Evolutionary conservation across 1,140 invertebrate genomes (phyloP), one percentile per base, ranked within the genome.

Genomic region (Pogonomyrmex barbatus): DNA sequence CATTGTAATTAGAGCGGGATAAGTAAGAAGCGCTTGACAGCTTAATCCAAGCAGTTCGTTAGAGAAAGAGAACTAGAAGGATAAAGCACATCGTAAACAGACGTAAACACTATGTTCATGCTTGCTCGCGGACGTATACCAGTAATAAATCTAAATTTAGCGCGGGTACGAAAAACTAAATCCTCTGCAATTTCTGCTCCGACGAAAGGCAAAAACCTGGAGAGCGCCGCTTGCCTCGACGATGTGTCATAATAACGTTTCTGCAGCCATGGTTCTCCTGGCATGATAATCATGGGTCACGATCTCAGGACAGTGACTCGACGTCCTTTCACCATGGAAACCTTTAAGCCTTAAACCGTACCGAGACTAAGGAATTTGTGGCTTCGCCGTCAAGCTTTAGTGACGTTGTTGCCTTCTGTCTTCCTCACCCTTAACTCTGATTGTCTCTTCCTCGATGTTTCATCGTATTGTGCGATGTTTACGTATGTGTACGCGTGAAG

Each of bases 111-210:
- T 85, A 39, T 56, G 85, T 60, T 60, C 78, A 60, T 36, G 50
- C 85, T 50, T 79, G 30, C 39, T 65, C 54, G 56, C 58, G 54
- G n/a, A 63, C 58, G 39, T 87, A 65, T 67, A 52, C 36, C 56
- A n/a, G 73, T 70, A 68, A 87, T 87, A 87, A 87, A 87, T 87
- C 73, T 85, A 87, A 87, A 87, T 87, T 87, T 87, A 86, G 50
- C 58, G 62, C 83, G 68, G 45, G 24, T 39, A 86, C 54, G 39
- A 87, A 86, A 87, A 87, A 87, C 86, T 85, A 87, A 87, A 87
- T 87, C 86, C 86, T 56, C 86, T 60, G 86, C 86, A 87, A 87
- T 87, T 87, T 86, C 86, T 76, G 86, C 52, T 52, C 17, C 70
- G 83, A 52, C 86, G 54, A 47, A 36, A 78, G 45, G 83, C 83